phyloP scores from a whole-genome alignment of 2,113 vertebrate genomes.

The Cichladusa arquata region DNA sequence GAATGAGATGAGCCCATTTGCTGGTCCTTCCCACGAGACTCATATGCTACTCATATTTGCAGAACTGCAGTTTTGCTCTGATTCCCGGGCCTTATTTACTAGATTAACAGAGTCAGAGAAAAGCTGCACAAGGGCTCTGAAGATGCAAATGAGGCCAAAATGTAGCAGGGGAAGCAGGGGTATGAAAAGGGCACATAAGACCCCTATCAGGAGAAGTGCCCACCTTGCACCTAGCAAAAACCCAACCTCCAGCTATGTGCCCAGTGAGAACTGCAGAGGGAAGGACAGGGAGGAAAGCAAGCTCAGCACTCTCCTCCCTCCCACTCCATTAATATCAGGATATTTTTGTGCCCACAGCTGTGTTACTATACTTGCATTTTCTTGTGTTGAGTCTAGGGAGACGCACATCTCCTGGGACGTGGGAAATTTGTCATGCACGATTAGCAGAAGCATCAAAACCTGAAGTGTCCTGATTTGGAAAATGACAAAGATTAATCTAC shows the following conservation, averaged over 20 bases:
- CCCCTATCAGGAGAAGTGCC: background rate
- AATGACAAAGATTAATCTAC: background rate
- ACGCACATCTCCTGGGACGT: background rate
- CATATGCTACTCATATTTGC: background rate
- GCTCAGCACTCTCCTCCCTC: background rate
- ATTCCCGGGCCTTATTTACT: background rate
- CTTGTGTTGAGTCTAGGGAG: constrained; percentile 10
- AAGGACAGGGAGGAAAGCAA: background rate
- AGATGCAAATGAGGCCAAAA: background rate
- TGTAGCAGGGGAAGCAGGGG: rapidly evolving
- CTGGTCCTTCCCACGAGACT: background rate
- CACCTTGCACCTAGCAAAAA: background rate
- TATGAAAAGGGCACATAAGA: background rate
- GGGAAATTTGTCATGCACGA: background rate
- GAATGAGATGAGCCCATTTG: background rate
- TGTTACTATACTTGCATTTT: constrained; percentile 37
- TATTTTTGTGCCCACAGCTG: constrained; percentile 57
- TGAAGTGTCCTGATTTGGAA: background rate
- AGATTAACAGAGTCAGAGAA: background rate
- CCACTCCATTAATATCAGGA: background rate
- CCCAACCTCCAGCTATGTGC: background rate
- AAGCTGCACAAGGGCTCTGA: background rate
- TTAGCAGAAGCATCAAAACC: background rate
- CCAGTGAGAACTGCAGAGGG: background rate
- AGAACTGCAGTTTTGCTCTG: background rate